These are phyloP conservation scores for Nothobranchius kuhntae DNA, from an alignment of 2,113 vertebrate genomes.

Conservation along the genomic window DNA sequence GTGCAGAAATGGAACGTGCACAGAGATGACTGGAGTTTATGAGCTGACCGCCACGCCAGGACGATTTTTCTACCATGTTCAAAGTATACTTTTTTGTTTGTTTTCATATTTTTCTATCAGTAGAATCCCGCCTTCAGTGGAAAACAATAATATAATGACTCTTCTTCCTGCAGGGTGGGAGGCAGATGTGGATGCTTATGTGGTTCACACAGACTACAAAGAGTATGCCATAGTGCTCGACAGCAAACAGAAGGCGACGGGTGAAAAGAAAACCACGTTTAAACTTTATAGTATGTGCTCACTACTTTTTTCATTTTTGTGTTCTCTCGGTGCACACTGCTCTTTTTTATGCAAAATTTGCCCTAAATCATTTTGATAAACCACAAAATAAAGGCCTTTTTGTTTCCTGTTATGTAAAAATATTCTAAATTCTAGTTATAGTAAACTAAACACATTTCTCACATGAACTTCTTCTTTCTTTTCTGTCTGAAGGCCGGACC, in stretches of 20 bases:
- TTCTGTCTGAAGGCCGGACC: conserved; percentile 78
- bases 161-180: conserved; percentile 76
- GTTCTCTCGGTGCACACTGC: neutral
- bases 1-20: conserved; percentile 64
- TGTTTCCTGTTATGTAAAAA: no score
- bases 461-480: neutral
- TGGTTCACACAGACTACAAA: conserved; percentile 89
- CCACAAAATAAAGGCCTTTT: no score
- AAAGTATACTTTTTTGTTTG: conserved; percentile 53
- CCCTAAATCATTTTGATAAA: no score
- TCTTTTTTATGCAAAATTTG: no score
- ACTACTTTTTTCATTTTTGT: neutral
- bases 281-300: conserved; percentile 85
- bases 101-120: neutral
- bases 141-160: no score
- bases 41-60: conserved; percentile 72
- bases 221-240: conserved; percentile 86
- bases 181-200: conserved; percentile 77
- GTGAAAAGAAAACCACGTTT: conserved; percentile 65
- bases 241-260: conserved; percentile 75
- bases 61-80: conserved; percentile 60
- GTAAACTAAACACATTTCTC: neutral
- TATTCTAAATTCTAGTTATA: no score
- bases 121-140: neutral
- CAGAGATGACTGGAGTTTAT: conserved; percentile 59